phyloP scores from a whole-genome alignment of 2,797 vertebrate genomes.

The Sebastes minor region DNA sequence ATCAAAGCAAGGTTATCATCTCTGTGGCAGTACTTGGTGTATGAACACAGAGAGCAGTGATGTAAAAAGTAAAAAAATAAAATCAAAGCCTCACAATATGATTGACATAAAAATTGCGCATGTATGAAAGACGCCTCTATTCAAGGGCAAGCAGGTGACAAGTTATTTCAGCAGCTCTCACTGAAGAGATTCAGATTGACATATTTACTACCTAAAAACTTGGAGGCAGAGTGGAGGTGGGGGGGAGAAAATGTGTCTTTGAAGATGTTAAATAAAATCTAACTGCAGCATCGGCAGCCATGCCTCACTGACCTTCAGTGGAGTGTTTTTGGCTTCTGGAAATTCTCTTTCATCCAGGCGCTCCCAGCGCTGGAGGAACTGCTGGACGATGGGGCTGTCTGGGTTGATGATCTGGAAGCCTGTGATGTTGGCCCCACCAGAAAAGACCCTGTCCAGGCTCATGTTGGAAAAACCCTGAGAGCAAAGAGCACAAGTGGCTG shows the following conservation, averaged over 20 bases:
- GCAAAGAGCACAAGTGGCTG: slow-evolving; percentile 41
- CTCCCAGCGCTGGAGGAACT: slow-evolving; percentile 98
- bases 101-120: slow-evolving; percentile 12
- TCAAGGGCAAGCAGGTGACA: slow-evolving; percentile 32
- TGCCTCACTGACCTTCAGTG: slow-evolving; percentile 87
- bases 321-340: slow-evolving; percentile 94
- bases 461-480: slow-evolving; percentile 94
- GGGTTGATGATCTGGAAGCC: slow-evolving; percentile 98
- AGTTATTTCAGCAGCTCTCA: slow-evolving; percentile 21
- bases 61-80: neutral
- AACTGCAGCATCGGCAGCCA: slow-evolving; percentile 23
- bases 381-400: slow-evolving; percentile 94
- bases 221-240: neutral
- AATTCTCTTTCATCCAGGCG: slow-evolving; percentile 97
- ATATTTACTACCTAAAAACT: slow-evolving; percentile 19
- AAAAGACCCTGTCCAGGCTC: slow-evolving; percentile 92
- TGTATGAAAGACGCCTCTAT: neutral
- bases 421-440: slow-evolving; percentile 95
- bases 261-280: slow-evolving; percentile 48
- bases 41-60: neutral
- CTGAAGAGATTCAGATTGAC: slow-evolving; percentile 29
- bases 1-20: slow-evolving; percentile 18
- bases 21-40: neutral
- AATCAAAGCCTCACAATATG: neutral
- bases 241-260: slow-evolving; percentile 7